Evolutionary conservation across 1,140 invertebrate genomes (phyloP).

Genomic region (Thrips palmi): DNA sequence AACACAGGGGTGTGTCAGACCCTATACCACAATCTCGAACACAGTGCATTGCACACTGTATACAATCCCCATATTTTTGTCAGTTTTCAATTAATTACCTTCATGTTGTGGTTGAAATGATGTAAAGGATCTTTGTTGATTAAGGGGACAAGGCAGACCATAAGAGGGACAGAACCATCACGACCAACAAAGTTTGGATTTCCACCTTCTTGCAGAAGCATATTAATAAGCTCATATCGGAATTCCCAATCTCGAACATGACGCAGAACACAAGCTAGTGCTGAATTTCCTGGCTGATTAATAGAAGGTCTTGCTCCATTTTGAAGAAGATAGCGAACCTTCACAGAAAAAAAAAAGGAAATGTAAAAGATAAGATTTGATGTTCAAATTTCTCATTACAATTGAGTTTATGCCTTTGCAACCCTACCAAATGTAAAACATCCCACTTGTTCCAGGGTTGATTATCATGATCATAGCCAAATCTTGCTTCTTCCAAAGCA

Average conservation of each 20-base stretch:
- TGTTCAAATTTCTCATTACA: not conserved
- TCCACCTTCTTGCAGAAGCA: conserved; percentile 47
- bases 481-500: conserved; percentile 47
- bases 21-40: too few species aligned
- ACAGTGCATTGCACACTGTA: not conserved
- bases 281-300: conserved; percentile 49
- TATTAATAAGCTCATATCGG: conserved; percentile 47
- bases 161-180: conserved; percentile 49
- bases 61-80: conserved; percentile 1
- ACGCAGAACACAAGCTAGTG: conserved; percentile 47
- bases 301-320: conserved; percentile 45
- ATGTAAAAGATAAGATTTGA: not conserved
- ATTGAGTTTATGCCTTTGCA: not conserved
- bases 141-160: conserved; percentile 52
- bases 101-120: conserved; percentile 55
- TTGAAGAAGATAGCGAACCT: conserved; percentile 32
- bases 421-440: conserved; percentile 40
- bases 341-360: conserved; percentile 3
- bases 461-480: conserved; percentile 35
- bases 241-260: conserved; percentile 61
- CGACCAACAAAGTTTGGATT: conserved; percentile 46
- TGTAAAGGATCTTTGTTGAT: conserved; percentile 57
- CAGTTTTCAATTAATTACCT: conserved; percentile 30
- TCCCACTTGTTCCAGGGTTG: conserved; percentile 50
- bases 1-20: too few species aligned